Percentiles rank a stretch among this genome's conserved stretches.
These are phyloP conservation scores for Grallaria varia DNA, from an alignment of 2,113 vertebrate species.

Conservation along the genomic window DNA sequence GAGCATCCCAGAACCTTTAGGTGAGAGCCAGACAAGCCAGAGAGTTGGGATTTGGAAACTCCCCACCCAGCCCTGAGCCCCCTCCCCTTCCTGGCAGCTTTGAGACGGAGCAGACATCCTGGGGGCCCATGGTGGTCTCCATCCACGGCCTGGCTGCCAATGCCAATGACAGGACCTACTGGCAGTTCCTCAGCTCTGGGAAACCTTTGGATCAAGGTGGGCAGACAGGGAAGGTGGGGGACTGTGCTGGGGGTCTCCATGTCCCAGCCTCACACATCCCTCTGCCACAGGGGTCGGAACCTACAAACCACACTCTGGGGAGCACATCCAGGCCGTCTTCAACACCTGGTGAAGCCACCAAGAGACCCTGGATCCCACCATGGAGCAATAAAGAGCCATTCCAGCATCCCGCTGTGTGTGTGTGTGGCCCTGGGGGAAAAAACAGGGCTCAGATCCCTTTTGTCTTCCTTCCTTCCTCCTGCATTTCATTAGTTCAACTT, in stretches of 20 bases:
- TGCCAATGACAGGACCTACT: slow-evolving; percentile 62
- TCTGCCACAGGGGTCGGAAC: slow-evolving; percentile 22
- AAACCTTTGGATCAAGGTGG: rapidly evolving
- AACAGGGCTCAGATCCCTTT: not conserved
- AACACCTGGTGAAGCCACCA: slow-evolving; percentile 38
- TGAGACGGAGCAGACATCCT: not conserved
- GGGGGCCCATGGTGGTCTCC: slow-evolving; percentile 62
- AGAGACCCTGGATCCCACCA: rapidly evolving
- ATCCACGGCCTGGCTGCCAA: slow-evolving; percentile 56
- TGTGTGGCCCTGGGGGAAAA: not conserved
- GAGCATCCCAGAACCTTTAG: not conserved
- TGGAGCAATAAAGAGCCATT: not conserved
- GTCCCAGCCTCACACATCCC: not conserved
- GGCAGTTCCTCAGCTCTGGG: slow-evolving; percentile 55
- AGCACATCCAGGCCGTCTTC: slow-evolving; percentile 66
- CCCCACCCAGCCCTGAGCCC: not conserved
- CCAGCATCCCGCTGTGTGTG: not conserved
- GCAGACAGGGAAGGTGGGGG: rapidly evolving
- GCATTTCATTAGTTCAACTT: not conserved
- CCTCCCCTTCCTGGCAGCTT: not conserved
- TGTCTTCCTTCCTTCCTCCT: not conserved
- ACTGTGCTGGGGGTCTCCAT: rapidly evolving
- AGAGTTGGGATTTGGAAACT: not conserved
- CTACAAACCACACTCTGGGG: slow-evolving; percentile 27
- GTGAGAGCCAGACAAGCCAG: not conserved